Evolutionary conservation across 2,888 invertebrate species (phyloP), one percentile per base, ranked within the genome.

Genomic region (Thera obeliscata): DNA sequence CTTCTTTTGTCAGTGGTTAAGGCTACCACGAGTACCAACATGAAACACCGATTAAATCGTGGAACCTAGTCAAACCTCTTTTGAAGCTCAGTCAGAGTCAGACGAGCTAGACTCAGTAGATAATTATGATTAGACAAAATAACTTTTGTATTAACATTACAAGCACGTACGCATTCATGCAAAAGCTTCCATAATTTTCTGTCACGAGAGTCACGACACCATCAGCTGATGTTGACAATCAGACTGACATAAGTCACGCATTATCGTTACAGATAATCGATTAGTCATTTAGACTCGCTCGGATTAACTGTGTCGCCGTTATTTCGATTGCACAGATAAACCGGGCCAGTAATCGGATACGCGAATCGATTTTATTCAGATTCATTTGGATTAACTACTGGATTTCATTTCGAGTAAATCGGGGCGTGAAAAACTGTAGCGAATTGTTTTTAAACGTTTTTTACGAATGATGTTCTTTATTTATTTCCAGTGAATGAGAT

Each of bases 271-370:
- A 66, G 66, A 67, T 67, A 71, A 79, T 78, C 76, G 79, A 81
- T 81, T 79, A 67, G 76, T 78, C 75, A 73, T 73, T 77, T 71
- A 70, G 77, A 74, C 74, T 56, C 77, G 77, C 69, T 72, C 73
- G 72, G 72, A 77, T 78, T 73, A 75, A 66, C 66, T 54, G 71
- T 76, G 76, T 78, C 76, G 72, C 65, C 56, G 63, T 61, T 62
- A 63, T 66, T 58, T 70, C 68, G 66, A 67, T 61, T 64, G 61
- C 62, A 61, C 50, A 38, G 50, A 56, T 64, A 61, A 65, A 69
- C 56, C 22, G 11, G 41, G 41, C 57, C 54, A 9, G 69, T 63
- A 60, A 66, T 69, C 66, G 62, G 50, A 65, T 69, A 56, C 12
- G 61, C 54, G 61, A 65, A 63, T 66, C 65, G 69, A 60, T 69